Base-by-base conservation (phyloP, 1,140 invertebrate species). In the Caenorhabditis inopinata region DNA sequence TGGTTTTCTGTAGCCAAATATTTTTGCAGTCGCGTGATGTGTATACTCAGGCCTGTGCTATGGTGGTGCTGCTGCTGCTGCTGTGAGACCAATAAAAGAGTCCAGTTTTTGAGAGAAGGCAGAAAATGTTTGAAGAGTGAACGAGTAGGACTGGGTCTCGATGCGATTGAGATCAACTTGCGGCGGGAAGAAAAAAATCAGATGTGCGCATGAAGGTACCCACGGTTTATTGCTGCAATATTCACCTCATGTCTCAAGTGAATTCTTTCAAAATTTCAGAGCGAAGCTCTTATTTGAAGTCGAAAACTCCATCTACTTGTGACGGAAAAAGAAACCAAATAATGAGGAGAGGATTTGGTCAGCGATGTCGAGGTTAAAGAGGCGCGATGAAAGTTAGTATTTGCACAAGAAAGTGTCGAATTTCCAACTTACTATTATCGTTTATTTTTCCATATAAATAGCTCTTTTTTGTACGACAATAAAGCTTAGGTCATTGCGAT, bases 1-100 rank as follows among this genome's bases (percentile, higher is more conserved):
- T 68, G 58, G 58, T 68, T 68, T 68, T 68, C 58, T 68, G 58
- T 68, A 68, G 58, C 58, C 58, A 68, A 68, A 68, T 68, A 68
- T 68, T 68, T 68, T 68, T 68, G 58, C 58, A 68, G 38, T 68
- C 58, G 58, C 58, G 58, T 68, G 58, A 68, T 68, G 58, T 68
- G 58, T 68, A 68, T 68, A 68, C 58, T 68, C 58, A 68, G 51
- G 32, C 58, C 58, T 68, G 58, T 68, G 58, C 49, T 42, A 14
- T 14, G n/a, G n/a, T n/a, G n/a, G n/a, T n/a, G n/a, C n/a, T n/a
- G n/a, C 23, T 53, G 49, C 32, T 35, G 53, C 53, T 58, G n/a
- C 58, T 35, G 38, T 18, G 32, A 38, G 58, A 68, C 32, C 32
- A 68, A 68, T 68, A 68, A 68, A 68, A 68, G 58, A 68, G 58